Evolutionary conservation across 2,797 vertebrate genomes (phyloP).

Genomic region (Pelobates cultripes): DNA sequence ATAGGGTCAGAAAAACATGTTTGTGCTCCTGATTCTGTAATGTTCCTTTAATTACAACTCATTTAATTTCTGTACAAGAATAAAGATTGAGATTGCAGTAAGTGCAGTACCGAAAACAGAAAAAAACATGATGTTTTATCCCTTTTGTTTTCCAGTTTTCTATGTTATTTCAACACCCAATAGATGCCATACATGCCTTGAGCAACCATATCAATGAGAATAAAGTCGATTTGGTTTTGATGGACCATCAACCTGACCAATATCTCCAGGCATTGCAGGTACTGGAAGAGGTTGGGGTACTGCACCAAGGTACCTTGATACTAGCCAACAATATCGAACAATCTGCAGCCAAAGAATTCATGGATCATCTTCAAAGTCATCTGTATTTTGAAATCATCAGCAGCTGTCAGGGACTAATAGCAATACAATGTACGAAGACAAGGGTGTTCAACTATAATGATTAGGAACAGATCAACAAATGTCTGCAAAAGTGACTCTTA

Average conservation of each 20-base stretch:
- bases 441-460: not conserved
- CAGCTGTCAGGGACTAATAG: slow-evolving; percentile 59
- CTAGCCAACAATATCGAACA: slow-evolving; percentile 58
- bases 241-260: slow-evolving; percentile 68
- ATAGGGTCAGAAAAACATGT: no score
- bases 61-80: no score
- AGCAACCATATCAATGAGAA: slow-evolving; percentile 35
- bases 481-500: no score
- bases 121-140: not conserved
- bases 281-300: slow-evolving; percentile 63
- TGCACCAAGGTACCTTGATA: slow-evolving; percentile 63
- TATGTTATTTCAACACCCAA: slow-evolving; percentile 66
- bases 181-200: slow-evolving; percentile 63
- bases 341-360: slow-evolving; percentile 44
- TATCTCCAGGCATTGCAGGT: slow-evolving; percentile 68
- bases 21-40: no score
- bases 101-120: no score
- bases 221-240: slow-evolving; percentile 66
- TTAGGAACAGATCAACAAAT: not conserved
- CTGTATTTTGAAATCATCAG: slow-evolving; percentile 54
- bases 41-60: no score
- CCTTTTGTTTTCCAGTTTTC: slow-evolving; percentile 65
- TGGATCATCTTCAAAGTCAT: slow-evolving; percentile 58
- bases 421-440: slow-evolving; percentile 53
- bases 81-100: no score